Conservation (phyloP, 1,140 invertebrate genomes). For the Drosophila hydei region DNA sequence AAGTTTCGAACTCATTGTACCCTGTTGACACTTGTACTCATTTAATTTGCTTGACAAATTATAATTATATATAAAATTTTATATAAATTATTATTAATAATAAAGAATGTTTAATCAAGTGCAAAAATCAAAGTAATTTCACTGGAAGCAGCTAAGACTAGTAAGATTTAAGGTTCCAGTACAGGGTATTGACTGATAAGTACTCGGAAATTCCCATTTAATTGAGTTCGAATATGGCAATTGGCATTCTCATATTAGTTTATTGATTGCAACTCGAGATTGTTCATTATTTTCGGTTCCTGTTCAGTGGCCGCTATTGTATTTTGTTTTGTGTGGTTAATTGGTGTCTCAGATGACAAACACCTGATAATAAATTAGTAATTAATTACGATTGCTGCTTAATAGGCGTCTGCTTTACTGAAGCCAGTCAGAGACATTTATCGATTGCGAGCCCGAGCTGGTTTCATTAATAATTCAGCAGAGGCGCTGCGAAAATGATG, state of each 20-base stretch:
- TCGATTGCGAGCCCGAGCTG: conserved; percentile 54
- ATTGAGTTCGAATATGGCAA: background rate
- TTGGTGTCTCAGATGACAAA: conserved; percentile 55
- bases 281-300: conserved; percentile 9
- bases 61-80: too few species aligned
- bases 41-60: background rate
- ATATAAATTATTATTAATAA: too few species aligned
- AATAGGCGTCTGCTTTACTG: conserved; percentile 49
- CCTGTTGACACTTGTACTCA: background rate
- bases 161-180: too few species aligned
- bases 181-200: background rate
- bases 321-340: conserved; percentile 24
- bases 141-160: too few species aligned
- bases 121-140: too few species aligned
- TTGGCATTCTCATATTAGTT: conserved; percentile 5
- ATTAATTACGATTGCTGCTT: conserved; percentile 69
- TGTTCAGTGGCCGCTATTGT: background rate
- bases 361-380: conserved; percentile 70
- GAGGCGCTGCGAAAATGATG: conserved; percentile 1
- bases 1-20: conserved; percentile 9
- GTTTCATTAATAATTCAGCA: conserved; percentile 67
- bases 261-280: conserved; percentile 37
- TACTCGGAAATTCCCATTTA: background rate
- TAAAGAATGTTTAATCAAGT: too few species aligned
- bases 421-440: conserved; percentile 43